phyloP scores from a whole-genome alignment of 1,140 invertebrate genomes.

The Cydia amplana region DNA sequence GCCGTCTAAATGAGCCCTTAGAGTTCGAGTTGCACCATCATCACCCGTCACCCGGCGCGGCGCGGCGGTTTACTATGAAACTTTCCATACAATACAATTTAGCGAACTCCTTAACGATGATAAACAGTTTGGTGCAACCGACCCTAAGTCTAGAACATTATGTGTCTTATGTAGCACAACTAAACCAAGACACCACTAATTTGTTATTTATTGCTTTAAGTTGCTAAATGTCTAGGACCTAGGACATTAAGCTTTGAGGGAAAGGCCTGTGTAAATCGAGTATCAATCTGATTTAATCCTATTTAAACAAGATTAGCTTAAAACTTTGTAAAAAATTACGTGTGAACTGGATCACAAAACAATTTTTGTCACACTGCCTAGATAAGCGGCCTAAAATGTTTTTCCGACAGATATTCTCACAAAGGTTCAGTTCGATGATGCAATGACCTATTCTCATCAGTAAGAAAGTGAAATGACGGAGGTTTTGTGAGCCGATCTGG shows the following conservation, averaged over 20 bases:
- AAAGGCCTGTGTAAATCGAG: not conserved
- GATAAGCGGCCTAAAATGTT: conserved; percentile 28
- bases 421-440: conserved; percentile 18
- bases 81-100: no score
- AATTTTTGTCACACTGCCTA: not conserved
- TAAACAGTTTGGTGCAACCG: no score
- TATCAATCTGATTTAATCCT: not conserved
- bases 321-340: not conserved
- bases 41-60: no score
- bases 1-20: no score
- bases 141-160: no score
- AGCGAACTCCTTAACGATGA: no score
- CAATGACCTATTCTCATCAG: conserved; percentile 28
- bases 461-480: conserved; percentile 1
- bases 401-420: conserved; percentile 26
- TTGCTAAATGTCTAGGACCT: not conserved
- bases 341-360: not conserved
- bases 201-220: no score
- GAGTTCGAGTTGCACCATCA: no score
- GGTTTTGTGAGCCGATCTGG: not conserved
- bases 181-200: no score
- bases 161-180: no score
- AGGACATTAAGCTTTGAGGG: not conserved
- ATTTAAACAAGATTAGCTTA: not conserved
- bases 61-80: no score